These are phyloP conservation scores for Apamea anceps DNA, from an alignment of 2,888 invertebrate genomes.

Conservation along the genomic window DNA sequence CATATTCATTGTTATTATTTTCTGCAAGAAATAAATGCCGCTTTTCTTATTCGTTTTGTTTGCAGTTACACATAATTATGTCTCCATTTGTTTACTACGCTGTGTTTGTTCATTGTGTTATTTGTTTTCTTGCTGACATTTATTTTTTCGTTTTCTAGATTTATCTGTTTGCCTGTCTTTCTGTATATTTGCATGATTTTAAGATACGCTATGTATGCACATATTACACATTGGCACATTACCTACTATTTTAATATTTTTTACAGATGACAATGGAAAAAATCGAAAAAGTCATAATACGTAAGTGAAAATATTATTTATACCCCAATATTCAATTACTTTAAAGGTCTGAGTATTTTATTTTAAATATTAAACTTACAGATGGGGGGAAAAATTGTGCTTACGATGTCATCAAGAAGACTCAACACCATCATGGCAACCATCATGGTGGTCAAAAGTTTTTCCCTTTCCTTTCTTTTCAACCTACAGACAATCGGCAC, in stretches of 20 bases:
- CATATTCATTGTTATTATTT: not conserved
- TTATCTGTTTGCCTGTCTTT: constrained; percentile 21
- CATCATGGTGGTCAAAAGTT: constrained; percentile 91
- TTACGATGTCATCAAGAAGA: constrained; percentile 92
- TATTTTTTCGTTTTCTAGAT: constrained; percentile 17
- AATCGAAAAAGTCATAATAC: constrained; percentile 28
- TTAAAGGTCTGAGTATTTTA: not conserved
- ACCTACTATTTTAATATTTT: constrained; percentile 23
- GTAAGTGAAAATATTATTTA: constrained; percentile 39
- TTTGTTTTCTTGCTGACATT: constrained; percentile 37
- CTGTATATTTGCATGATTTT: constrained; percentile 39
- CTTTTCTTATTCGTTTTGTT: not conserved
- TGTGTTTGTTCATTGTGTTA: constrained; percentile 33
- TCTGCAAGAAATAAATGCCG: not conserved
- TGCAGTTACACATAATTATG: not conserved
- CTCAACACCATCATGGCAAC: constrained; percentile 91
- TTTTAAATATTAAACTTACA: constrained; percentile 51
- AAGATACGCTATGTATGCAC: not conserved
- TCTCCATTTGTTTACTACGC: constrained; percentile 47
- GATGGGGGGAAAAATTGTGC: constrained; percentile 92
- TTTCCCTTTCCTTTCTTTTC: constrained; percentile 94
- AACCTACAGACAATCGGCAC: constrained; percentile 90
- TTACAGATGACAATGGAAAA: constrained; percentile 63
- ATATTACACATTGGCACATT: not conserved
- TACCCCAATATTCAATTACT: not conserved